Conservation (phyloP, 2,113 vertebrate species). For the Rhinopithecus roxellana region DNA sequence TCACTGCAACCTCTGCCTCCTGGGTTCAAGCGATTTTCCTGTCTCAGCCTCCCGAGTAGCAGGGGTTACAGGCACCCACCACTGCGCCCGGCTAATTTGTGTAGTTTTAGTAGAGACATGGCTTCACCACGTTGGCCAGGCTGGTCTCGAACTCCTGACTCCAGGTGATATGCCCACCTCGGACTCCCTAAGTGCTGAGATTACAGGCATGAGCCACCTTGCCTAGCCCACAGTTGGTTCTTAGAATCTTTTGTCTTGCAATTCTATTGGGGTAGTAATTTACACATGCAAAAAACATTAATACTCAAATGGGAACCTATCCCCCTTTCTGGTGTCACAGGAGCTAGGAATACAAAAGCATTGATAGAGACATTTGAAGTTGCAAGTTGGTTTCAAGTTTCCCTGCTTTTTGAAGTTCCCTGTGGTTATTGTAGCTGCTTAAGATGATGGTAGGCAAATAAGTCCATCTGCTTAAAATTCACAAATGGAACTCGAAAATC, state of each 20-base stretch:
- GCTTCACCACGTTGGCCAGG: no score
- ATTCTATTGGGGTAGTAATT: not conserved
- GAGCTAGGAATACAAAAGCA: not conserved
- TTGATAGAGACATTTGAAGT: not conserved
- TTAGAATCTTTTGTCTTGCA: not conserved
- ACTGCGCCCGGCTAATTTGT: no score
- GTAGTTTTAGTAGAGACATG: no score
- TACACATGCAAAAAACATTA: not conserved
- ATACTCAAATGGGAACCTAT: not conserved
- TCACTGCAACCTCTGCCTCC: no score
- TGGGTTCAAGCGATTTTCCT: no score
- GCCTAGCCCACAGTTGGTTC: not conserved
- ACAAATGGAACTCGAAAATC: not conserved
- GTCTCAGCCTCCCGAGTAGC: no score
- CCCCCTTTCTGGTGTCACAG: not conserved
- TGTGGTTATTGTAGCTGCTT: not conserved
- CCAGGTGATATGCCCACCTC: no score
- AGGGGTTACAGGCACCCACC: no score
- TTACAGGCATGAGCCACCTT: no score
- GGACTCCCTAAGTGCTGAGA: no score
- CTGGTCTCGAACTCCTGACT: no score
- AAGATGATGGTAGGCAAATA: not conserved
- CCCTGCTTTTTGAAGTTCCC: not conserved
- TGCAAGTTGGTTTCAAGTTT: not conserved
- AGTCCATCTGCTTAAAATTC: not conserved